These are phyloP conservation scores for Psittacula derbiana DNA, from an alignment of 2,797 vertebrate species.

Conservation along the genomic window DNA sequence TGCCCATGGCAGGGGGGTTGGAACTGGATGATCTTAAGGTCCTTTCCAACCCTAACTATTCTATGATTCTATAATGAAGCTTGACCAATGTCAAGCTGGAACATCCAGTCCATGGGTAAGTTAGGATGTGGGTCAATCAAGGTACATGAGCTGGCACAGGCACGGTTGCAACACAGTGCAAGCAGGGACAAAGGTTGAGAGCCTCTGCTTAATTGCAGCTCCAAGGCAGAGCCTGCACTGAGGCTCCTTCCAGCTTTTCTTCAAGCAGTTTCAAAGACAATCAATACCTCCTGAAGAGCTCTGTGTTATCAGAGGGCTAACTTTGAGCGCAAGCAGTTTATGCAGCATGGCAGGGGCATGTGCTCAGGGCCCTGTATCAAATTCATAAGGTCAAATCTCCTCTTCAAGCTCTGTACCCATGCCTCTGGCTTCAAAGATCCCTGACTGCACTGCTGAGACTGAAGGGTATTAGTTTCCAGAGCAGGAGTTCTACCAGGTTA, in stretches of 20 bases:
- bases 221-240: neutral
- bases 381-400: neutral
- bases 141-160: neutral
- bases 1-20: too few relatives aligned
- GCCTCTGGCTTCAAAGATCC: neutral
- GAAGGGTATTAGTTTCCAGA: neutral
- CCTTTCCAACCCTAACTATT: too few relatives aligned
- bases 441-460: neutral
- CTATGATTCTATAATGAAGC: neutral
- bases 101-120: neutral
- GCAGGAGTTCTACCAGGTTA: neutral
- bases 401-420: neutral
- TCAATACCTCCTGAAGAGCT: neutral
- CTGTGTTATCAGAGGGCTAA: neutral
- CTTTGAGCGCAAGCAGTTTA: neutral
- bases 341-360: fast-evolving
- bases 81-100: fast-evolving
- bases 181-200: neutral
- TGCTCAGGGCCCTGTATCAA: neutral
- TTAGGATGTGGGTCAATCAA: neutral
- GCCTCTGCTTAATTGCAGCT: neutral
- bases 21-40: too few relatives aligned
- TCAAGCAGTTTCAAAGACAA: neutral
- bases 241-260: neutral
- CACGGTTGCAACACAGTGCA: neutral